Conservation (phyloP, 2,888 invertebrate species). For the Nipponacmea schrenckii region DNA sequence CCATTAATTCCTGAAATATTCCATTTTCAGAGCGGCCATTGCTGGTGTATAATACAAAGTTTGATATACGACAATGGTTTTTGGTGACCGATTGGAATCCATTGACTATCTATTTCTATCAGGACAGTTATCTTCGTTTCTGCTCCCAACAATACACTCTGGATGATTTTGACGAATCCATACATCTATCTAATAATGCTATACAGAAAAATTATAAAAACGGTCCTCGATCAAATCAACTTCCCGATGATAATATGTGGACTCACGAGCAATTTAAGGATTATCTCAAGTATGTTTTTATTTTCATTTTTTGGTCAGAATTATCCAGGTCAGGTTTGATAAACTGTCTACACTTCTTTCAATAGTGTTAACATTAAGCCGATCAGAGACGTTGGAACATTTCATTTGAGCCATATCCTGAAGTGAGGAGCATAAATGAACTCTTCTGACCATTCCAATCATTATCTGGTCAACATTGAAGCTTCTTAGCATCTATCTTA, state of each 20-base stretch:
- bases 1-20: too few relatives aligned
- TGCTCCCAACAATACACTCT: slow-evolving; percentile 81
- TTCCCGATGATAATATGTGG: slow-evolving; percentile 89
- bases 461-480: too few relatives aligned
- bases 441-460: too few relatives aligned
- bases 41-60: slow-evolving; percentile 89
- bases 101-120: slow-evolving; percentile 91
- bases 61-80: slow-evolving; percentile 96
- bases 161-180: slow-evolving; percentile 83
- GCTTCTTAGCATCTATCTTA: too few relatives aligned
- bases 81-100: slow-evolving; percentile 90
- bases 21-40: slow-evolving; percentile 83
- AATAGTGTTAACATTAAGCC: too few relatives aligned
- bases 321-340: too few relatives aligned
- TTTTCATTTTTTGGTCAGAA: neutral
- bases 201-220: slow-evolving; percentile 84
- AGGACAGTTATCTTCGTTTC: slow-evolving; percentile 90
- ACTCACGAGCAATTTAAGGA: slow-evolving; percentile 78
- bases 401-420: too few relatives aligned
- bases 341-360: too few relatives aligned
- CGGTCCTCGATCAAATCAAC: slow-evolving; percentile 70
- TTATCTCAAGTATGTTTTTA: slow-evolving; percentile 74
- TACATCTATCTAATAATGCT: slow-evolving; percentile 93
- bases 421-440: too few relatives aligned
- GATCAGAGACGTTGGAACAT: too few relatives aligned